phyloP scores from a whole-genome alignment of 2,113 vertebrate genomes.

The Hucho hucho region DNA sequence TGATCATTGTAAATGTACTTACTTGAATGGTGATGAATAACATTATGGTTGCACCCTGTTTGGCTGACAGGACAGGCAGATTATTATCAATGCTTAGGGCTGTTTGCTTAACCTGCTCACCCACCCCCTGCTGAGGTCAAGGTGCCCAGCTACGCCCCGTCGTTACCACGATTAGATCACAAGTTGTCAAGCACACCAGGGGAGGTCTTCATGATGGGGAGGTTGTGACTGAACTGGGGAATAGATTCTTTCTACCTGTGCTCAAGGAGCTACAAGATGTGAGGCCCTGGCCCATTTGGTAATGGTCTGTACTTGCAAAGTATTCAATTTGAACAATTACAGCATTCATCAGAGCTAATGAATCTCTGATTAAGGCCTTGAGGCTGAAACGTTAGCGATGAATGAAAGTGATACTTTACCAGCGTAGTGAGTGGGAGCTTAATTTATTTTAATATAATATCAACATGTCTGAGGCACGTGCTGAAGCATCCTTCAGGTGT shows the following conservation, averaged over 20 bases:
- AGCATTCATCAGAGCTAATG: no score
- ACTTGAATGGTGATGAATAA: constrained; percentile 16
- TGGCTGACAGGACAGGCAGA: constrained; percentile 31
- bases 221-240: neutral
- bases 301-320: no score
- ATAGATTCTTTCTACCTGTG: neutral
- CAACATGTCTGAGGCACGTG: no score
- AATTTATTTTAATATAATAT: no score
- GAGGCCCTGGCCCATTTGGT: neutral
- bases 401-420: no score
- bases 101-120: constrained; percentile 77
- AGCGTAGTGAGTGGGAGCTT: no score
- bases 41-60: constrained; percentile 15
- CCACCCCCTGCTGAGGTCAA: constrained; percentile 51
- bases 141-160: constrained; percentile 33
- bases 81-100: constrained; percentile 56
- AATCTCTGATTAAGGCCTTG: no score
- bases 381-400: no score
- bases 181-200: constrained; percentile 62
- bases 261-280: neutral
- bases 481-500: no score
- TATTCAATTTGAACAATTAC: no score
- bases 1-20: constrained; percentile 18
- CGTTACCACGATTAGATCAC: constrained; percentile 74
- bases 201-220: constrained; percentile 11